Evolutionary conservation across 2,113 vertebrate genomes (phyloP), one percentile per base, ranked within the genome.

Genomic region (Butastur rufipennis): DNA sequence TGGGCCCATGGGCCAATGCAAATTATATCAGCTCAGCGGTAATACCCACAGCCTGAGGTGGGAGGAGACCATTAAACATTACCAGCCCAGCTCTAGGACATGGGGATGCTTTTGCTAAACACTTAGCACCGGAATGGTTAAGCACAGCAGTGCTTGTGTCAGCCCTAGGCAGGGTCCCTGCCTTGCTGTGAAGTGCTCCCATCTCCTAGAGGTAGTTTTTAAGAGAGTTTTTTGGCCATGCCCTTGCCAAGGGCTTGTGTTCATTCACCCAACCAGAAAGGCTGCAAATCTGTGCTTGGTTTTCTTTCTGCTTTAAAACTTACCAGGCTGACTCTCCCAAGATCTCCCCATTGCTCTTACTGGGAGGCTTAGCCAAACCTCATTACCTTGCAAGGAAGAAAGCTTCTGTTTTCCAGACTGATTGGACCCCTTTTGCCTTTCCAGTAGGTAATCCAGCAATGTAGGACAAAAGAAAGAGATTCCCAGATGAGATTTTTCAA

Each of bases 71-170:
- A 42, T 21, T n/a, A 62, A 83, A 55, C 2, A 3, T 53, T 25
- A 73, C 23, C 72, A 58, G 25, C 21, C 19, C 22, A 53, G 72
- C 42, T 89, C 77, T 31, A 8, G 42, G 89, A 63, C 12, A 14
- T 5, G 19, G 26, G 26, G 75, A 23, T 73, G 40, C 17, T 88
- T 93, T 73, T 80, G 43, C 22, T 61, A 34, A 94, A 45, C 34
- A 10, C 8, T 79, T 66, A 13, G 25, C 25, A 20, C 47, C 0
- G 1, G 66, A 82, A 13, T 25, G 3, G 18, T 86, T 70, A 71
- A 67, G n/a, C n/a, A 66, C 10, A 23, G 34, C 5, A 52, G 6
- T 15, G 18, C 2, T 67, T 1, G 0, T 17, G 9, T 21, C 42
- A 72, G 75, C 31, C 31, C 26, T 15, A 23, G 40, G 32, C 34